Percentiles rank a stretch among this genome's conserved stretches.
These are phyloP conservation scores for Drosophila pandora DNA, from an alignment of 1,140 invertebrate genomes.

Conservation along the genomic window DNA sequence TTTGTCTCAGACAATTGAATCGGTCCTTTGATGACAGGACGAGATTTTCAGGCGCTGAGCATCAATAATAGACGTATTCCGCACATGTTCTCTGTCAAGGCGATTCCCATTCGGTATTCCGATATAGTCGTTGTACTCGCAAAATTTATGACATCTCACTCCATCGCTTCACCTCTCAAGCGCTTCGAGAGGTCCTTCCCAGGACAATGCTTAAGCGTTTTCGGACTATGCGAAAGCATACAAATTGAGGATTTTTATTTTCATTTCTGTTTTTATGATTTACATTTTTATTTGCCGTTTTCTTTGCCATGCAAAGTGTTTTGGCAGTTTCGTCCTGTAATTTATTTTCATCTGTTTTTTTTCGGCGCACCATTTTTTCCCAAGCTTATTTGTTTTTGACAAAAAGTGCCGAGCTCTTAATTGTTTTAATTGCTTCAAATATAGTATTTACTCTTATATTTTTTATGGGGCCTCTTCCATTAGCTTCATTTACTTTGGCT, in stretches of 20 bases:
- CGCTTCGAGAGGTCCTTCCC: neutral
- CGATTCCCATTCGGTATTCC: constrained; percentile 35
- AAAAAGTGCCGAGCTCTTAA: constrained; percentile 71
- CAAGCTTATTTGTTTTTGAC: constrained; percentile 34
- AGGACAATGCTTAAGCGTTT: constrained; percentile 67
- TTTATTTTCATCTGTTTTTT: constrained; percentile 22
- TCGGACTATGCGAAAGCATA: constrained; percentile 76
- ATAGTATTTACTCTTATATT: constrained; percentile 21
- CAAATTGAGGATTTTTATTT: constrained; percentile 81
- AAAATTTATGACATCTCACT: constrained; percentile 67
- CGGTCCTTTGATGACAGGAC: constrained; percentile 71
- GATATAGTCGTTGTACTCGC: constrained; percentile 16
- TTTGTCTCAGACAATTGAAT: constrained; percentile 69
- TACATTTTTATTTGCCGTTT: constrained; percentile 70
- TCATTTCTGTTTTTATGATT: constrained; percentile 75
- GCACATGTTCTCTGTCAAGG: constrained; percentile 71
- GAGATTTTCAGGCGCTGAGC: constrained; percentile 36
- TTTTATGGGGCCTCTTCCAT: constrained; percentile 48
- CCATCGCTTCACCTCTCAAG: neutral
- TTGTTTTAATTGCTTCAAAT: constrained; percentile 69
- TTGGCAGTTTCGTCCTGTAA: constrained; percentile 52
- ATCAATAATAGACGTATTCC: constrained; percentile 70
- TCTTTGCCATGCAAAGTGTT: constrained; percentile 62
- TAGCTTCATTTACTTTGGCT: constrained; percentile 75
- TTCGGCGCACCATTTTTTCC: constrained; percentile 18